These are phyloP conservation scores for Hestina assimilis DNA, from an alignment of 1,140 invertebrate species.

Conservation along the genomic window DNA sequence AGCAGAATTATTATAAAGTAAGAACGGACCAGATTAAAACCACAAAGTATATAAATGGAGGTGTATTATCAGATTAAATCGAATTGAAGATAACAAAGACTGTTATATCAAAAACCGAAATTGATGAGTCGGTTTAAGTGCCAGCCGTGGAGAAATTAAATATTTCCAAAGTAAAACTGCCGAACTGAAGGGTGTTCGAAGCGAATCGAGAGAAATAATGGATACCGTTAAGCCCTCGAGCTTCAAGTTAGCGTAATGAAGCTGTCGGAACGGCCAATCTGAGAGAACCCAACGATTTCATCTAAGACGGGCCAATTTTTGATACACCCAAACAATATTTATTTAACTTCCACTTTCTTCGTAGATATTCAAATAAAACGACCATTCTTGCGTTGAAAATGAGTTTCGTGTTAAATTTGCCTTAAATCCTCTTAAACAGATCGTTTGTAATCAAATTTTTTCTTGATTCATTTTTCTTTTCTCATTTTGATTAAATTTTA, in stretches of 20 bases:
- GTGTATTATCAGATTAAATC: constrained; percentile 11
- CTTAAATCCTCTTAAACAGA: constrained; percentile 8
- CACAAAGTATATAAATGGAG: not conserved
- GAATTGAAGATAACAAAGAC: constrained; percentile 19
- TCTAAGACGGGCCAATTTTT: constrained; percentile 27
- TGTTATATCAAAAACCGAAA: not conserved
- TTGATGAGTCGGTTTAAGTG: constrained; percentile 2
- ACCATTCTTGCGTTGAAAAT: not conserved
- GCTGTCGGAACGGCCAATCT: constrained; percentile 42
- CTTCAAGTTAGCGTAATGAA: constrained; percentile 49
- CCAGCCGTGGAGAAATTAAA: constrained; percentile 14
- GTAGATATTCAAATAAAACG: constrained; percentile 9
- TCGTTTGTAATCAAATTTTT: not conserved
- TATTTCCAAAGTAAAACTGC: constrained; percentile 24
- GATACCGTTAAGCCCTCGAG: constrained; percentile 40
- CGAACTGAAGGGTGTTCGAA: constrained; percentile 17
- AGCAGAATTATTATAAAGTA: not conserved
- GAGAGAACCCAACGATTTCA: constrained; percentile 36
- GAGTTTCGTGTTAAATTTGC: not conserved
- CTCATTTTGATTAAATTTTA: not conserved
- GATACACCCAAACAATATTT: constrained; percentile 14
- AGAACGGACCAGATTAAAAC: not conserved
- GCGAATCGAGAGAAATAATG: constrained; percentile 45
- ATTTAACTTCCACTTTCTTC: constrained; percentile 5
- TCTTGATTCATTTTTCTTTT: not conserved